Percentiles rank a stretch among this genome's conserved stretches.
These are phyloP conservation scores for Rotaria sp. DNA, from an alignment of 2,888 invertebrate species.

Conservation along the genomic window DNA sequence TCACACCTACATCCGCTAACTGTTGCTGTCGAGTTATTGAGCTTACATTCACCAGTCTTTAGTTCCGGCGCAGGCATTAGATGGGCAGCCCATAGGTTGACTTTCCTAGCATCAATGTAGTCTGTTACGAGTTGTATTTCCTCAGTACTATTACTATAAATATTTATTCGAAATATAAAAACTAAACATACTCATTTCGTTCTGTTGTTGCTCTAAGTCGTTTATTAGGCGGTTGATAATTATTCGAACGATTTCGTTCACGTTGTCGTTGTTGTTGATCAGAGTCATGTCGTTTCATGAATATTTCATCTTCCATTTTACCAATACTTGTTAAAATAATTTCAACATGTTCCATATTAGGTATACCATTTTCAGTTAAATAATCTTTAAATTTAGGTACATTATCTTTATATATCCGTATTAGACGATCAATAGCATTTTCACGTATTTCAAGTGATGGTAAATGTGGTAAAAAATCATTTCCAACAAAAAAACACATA, in stretches of 20 bases:
- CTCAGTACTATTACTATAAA: no score
- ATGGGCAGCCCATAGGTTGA: no score
- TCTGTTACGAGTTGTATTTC: no score
- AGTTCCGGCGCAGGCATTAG: no score
- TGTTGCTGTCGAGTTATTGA: no score
- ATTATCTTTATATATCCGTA: conserved; percentile 83
- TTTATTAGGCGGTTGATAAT: conserved; percentile 4
- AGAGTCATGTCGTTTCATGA: conserved; percentile 71
- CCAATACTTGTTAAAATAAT: conserved; percentile 80
- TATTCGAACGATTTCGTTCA: neutral
- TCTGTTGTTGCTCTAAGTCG: neutral
- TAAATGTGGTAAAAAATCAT: conserved; percentile 93
- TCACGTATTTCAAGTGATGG: conserved; percentile 92
- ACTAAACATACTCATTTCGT: neutral
- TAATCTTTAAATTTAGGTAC: conserved; percentile 80
- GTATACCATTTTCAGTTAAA: conserved; percentile 86
- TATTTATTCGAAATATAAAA: no score
- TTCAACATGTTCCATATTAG: conserved; percentile 84
- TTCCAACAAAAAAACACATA: conserved; percentile 99
- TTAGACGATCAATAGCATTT: conserved; percentile 85
- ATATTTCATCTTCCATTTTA: conserved; percentile 89
- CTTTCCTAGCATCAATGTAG: no score
- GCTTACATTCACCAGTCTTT: no score
- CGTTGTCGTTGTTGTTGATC: conserved; percentile 35
- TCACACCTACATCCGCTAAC: no score